Evolutionary conservation across 2,113 vertebrate species (phyloP), one percentile per base, ranked within the genome.

Genomic region (Rana temporaria): DNA sequence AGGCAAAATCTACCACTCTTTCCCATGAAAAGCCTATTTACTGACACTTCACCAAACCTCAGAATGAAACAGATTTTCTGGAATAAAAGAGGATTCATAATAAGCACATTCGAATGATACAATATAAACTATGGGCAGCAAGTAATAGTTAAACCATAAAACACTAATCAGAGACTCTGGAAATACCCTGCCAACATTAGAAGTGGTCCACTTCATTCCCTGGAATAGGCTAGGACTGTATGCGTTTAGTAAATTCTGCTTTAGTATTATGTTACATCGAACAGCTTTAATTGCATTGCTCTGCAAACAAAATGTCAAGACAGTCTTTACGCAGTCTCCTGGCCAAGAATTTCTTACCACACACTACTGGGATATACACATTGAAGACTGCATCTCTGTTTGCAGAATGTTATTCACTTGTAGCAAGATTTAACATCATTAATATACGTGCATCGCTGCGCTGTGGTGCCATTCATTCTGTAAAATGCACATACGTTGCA

Each of bases 251-350:
- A 60, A n/a, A 62, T 60, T 60, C 19, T 62, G 60, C 72, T 6
- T n/a, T 42, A 75, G 72, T 75, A 75, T 75, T 75, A n/a, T 62
- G 32, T 75, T 62, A 62, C 72, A 17, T 32, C n/a, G 30, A 60
- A 74, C 26, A 74, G 32, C 55, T 75, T 42, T 60, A 75, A 75
- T 75, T 75, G 72, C 60, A 75, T 74, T 26, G 60, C 38, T 75
- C 57, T 75, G 30, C 30, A 60, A 75, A 62, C 72, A 62, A 62
- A 42, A 19, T 57, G 18, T 62, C 72, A 22, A 62, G 72, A 19
- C 72, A 74, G 56, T 56, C 38, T 74, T 74, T 56, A 74, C 22
- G 55, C 72, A 60, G 72, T 75, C 56, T 60, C 22, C 56, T 62
- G 30, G 72, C 72, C 72, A 75, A 75, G 72, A 75, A 62, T 60